Percentiles rank a stretch among this genome's conserved stretches.
These are phyloP conservation scores for Linyphia triangularis DNA, from an alignment of 2,888 invertebrate species.

Conservation along the genomic window DNA sequence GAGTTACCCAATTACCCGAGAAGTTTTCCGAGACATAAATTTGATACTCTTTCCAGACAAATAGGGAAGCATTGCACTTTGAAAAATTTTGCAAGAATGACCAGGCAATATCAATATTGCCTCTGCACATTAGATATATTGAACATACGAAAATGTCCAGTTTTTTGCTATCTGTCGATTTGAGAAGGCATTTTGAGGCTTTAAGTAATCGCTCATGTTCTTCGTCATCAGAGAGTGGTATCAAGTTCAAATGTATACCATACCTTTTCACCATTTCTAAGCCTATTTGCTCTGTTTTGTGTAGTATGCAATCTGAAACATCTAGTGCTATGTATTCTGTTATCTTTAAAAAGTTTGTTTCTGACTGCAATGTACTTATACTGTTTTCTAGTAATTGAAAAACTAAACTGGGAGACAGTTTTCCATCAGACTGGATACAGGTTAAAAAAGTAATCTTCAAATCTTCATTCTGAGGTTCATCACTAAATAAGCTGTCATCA, in stretches of 20 bases:
- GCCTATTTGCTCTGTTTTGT: conserved; percentile 50
- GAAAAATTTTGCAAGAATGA: conserved; percentile 35
- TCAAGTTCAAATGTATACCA: conserved; percentile 32
- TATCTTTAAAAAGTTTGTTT: neutral
- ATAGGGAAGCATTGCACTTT: conserved; percentile 40
- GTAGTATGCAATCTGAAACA: neutral
- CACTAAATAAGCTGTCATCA: neutral
- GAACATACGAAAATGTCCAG: conserved; percentile 59
- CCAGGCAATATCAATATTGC: conserved; percentile 26
- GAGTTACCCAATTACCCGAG: neutral
- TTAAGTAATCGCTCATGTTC: conserved; percentile 47
- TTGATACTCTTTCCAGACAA: conserved; percentile 38
- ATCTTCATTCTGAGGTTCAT: conserved; percentile 4
- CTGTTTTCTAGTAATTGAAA: conserved; percentile 16
- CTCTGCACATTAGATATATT: conserved; percentile 43
- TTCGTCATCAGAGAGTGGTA: neutral
- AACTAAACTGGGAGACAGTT: neutral
- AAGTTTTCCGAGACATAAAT: neutral
- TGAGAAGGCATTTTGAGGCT: conserved; percentile 23
- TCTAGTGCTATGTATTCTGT: conserved; percentile 1
- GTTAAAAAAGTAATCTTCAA: conserved; percentile 19
- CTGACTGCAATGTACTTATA: neutral
- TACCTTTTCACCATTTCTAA: conserved; percentile 34
- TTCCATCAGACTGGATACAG: neutral
- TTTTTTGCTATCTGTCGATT: neutral